phyloP scores from a whole-genome alignment of 1,140 invertebrate genomes.

The Leptonema lineaticorne region DNA sequence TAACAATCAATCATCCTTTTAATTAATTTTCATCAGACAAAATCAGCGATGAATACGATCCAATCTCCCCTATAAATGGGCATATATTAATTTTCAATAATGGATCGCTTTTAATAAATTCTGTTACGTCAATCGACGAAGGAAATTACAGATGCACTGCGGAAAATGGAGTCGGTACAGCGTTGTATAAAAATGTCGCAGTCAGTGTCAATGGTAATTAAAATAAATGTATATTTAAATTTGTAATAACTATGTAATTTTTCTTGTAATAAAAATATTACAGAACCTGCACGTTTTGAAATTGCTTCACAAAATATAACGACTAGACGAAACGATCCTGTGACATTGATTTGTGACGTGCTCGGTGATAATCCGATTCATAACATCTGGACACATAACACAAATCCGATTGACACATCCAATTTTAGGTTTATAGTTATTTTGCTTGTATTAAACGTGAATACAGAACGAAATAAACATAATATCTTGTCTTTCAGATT shows the following conservation, averaged over 20 bases:
- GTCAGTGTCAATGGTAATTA: conserved; percentile 74
- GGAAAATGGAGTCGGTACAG: conserved; percentile 79
- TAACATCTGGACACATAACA: conserved; percentile 74
- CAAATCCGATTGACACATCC: conserved; percentile 61
- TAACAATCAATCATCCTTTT: background rate
- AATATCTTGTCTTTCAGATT: conserved; percentile 44
- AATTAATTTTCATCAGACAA: conserved; percentile 19
- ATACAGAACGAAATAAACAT: background rate
- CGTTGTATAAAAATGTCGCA: conserved; percentile 72
- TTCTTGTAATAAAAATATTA: conserved; percentile 4
- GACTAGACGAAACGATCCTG: conserved; percentile 68
- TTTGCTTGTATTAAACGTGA: background rate
- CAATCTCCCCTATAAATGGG: conserved; percentile 32
- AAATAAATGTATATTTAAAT: background rate
- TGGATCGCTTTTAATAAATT: conserved; percentile 70
- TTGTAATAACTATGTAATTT: conserved; percentile 2
- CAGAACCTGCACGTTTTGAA: conserved; percentile 80
- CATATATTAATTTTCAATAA: conserved; percentile 56
- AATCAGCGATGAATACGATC: conserved; percentile 34
- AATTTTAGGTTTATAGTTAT: conserved; percentile 58
- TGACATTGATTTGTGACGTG: conserved; percentile 76
- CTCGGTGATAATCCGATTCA: conserved; percentile 84
- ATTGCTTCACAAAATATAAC: conserved; percentile 69
- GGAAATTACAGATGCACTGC: conserved; percentile 85
- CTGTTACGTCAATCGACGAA: conserved; percentile 72